A percentile compares a stretch with the other conserved stretches of the same genome.
Conservation (phyloP, 2,113 vertebrate species). For the Poecile atricapillus region DNA sequence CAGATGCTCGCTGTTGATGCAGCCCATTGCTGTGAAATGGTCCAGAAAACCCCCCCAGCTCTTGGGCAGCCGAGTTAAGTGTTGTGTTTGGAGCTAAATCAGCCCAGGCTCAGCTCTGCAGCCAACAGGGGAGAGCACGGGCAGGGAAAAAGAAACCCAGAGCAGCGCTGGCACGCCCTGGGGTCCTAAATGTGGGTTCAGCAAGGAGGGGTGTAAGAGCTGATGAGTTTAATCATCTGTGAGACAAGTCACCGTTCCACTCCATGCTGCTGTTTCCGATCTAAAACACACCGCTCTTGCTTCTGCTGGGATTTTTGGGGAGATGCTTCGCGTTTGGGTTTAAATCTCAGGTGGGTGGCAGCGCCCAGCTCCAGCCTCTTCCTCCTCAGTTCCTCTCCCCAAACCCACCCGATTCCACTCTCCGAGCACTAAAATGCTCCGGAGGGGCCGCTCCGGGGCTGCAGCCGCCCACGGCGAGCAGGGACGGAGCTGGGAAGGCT, state of each 20-base stretch:
- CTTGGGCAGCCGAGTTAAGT: background rate
- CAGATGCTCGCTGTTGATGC: slow-evolving; percentile 1
- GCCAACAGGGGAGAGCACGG: background rate
- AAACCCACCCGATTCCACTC: rapidly evolving
- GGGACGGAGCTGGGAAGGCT: background rate
- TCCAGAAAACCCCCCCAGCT: slow-evolving; percentile 47
- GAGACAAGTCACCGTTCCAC: background rate
- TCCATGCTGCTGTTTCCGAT: background rate
- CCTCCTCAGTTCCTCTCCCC: no score
- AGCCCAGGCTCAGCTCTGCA: background rate
- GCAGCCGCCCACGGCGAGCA: rapidly evolving
- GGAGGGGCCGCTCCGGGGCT: background rate
- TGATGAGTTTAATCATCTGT: background rate
- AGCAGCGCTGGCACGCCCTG: background rate
- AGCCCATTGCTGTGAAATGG: slow-evolving; percentile 50
- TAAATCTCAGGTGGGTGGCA: rapidly evolving
- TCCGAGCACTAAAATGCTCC: background rate
- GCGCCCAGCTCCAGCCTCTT: background rate
- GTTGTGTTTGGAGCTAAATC: background rate
- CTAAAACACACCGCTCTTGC: rapidly evolving
- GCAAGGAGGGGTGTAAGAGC: background rate
- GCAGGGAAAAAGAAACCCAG: background rate
- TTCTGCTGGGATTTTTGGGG: background rate
- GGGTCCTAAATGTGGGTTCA: background rate
- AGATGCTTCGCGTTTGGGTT: background rate